phyloP scores from a whole-genome alignment of 2,113 vertebrate genomes.

The Hippocampus abdominalis region DNA sequence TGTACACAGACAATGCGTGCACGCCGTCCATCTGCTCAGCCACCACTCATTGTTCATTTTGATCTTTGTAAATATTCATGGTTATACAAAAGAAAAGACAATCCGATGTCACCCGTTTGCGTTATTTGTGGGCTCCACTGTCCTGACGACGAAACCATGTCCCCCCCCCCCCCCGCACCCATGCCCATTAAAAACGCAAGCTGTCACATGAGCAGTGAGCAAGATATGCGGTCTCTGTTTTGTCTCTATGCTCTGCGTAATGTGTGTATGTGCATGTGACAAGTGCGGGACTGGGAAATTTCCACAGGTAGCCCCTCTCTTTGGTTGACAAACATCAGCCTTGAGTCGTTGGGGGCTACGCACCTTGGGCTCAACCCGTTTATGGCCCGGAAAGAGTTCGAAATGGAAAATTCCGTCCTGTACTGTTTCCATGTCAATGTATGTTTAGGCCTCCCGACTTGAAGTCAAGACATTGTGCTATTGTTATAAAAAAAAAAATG shows the following conservation, averaged over 20 bases:
- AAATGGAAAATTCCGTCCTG: conserved; percentile 74
- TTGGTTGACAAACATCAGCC: conserved; percentile 66
- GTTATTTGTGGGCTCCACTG: conserved; percentile 51
- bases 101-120: conserved; percentile 47
- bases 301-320: conserved; percentile 70
- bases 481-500: conserved; percentile 7
- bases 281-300: conserved; percentile 73
- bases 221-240: conserved; percentile 61
- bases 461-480: conserved; percentile 17
- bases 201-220: conserved; percentile 61
- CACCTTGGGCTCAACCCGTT: conserved; percentile 55
- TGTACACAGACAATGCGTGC: background rate
- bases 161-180: conserved; percentile 55
- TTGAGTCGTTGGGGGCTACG: conserved; percentile 55
- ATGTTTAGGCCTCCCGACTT: conserved; percentile 32
- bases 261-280: conserved; percentile 46
- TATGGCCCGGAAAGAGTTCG: conserved; percentile 64
- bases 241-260: conserved; percentile 33
- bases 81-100: conserved; percentile 5
- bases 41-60: conserved; percentile 3
- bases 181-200: conserved; percentile 68
- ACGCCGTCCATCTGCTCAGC: conserved; percentile 1
- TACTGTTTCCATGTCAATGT: conserved; percentile 39
- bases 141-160: conserved; percentile 75
- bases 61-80: conserved; percentile 56